These are phyloP conservation scores for Adrianichthys oophorus DNA, from an alignment of 2,797 vertebrate genomes.

Conservation along the genomic window DNA sequence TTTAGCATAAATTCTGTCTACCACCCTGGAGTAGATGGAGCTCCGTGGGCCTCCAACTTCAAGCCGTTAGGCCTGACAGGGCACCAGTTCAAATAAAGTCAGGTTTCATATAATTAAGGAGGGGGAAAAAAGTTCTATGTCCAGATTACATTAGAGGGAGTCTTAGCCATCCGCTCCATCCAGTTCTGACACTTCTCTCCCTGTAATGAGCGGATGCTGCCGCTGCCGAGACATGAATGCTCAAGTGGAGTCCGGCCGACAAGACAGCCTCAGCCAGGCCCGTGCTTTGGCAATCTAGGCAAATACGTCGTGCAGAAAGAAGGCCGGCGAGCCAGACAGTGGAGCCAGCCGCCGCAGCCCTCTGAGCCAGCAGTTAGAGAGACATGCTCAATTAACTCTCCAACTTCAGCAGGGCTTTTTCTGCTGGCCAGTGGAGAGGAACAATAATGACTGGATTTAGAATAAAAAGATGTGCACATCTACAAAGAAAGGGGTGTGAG, in stretches of 20 bases:
- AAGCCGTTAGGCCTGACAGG: constrained; percentile 73
- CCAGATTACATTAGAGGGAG: constrained; percentile 81
- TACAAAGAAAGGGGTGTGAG: constrained; percentile 73
- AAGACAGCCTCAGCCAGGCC: constrained; percentile 71
- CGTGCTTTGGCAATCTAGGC: constrained; percentile 75
- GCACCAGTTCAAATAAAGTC: constrained; percentile 73
- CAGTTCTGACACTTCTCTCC: constrained; percentile 79
- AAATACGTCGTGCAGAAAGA: constrained; percentile 73
- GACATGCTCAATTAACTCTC: constrained; percentile 82
- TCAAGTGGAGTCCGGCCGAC: constrained; percentile 79
- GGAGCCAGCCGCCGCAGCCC: constrained; percentile 57
- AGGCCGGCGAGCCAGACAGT: constrained; percentile 62
- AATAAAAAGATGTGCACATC: constrained; percentile 83
- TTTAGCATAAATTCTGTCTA: constrained; percentile 36
- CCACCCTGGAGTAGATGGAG: constrained; percentile 23
- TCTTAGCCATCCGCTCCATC: constrained; percentile 70
- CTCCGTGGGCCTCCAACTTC: constrained; percentile 47
- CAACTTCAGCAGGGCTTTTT: constrained; percentile 80
- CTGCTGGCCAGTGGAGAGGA: constrained; percentile 80
- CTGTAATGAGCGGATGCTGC: constrained; percentile 80
- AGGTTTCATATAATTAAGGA: constrained; percentile 80
- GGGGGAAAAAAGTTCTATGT: constrained; percentile 73
- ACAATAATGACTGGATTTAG: constrained; percentile 83
- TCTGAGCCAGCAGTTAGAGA: constrained; percentile 66
- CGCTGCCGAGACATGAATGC: constrained; percentile 76